Percentiles rank a stretch among this genome's conserved stretches.
Conservation (phyloP, 35 echinoderm and acorn worm species). For the Strongylocentrotus purpuratus region DNA sequence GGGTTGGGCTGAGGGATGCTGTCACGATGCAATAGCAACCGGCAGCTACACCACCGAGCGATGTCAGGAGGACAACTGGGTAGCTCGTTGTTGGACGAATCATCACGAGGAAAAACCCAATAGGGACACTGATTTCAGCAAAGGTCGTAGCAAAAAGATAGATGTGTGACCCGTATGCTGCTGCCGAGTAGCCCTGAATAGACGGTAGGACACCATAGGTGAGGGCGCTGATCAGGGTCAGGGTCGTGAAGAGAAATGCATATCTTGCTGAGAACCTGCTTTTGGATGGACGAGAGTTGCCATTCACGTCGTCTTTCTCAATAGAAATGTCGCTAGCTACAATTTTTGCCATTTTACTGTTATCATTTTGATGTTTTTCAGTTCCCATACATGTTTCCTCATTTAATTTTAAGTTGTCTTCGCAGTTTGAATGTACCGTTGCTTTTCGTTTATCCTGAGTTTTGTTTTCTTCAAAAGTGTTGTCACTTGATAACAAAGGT, state of each 20-base stretch:
- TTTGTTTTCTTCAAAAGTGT: neutral
- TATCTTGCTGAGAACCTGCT: neutral
- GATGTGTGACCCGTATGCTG: constrained; percentile 36
- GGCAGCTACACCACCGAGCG: neutral
- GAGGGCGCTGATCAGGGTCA: constrained; percentile 27
- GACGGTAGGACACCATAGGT: constrained; percentile 35
- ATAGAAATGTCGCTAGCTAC: neutral
- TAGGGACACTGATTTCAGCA: constrained; percentile 36
- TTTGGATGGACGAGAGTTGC: neutral
- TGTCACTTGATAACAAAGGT: neutral
- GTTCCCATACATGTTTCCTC: neutral
- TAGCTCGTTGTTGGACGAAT: neutral
- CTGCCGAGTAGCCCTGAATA: constrained; percentile 50
- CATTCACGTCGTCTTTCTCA: neutral
- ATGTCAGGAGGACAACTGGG: neutral
- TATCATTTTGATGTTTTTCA: neutral
- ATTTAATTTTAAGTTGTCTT: neutral
- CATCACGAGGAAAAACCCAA: neutral
- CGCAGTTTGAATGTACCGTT: neutral
- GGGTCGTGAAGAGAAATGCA: constrained; percentile 43
- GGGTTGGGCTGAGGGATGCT: constrained; percentile 37
- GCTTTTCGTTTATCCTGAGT: neutral
- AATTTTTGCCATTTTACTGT: neutral
- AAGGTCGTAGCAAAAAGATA: constrained; percentile 53
- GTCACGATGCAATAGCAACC: constrained; percentile 36